These are phyloP conservation scores for Camponotus fellah DNA, from an alignment of 2,888 invertebrate species.

Conservation along the genomic window DNA sequence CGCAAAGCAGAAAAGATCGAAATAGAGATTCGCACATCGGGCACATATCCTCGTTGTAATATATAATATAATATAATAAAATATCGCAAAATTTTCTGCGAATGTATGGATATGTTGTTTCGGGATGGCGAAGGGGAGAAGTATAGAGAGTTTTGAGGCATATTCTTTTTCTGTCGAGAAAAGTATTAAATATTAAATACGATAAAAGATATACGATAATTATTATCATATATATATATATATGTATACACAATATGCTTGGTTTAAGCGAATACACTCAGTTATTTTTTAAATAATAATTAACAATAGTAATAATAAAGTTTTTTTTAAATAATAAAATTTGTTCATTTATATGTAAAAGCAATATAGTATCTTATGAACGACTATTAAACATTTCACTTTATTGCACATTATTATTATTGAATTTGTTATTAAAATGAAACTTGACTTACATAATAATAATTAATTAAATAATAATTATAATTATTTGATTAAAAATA, in stretches of 20 bases:
- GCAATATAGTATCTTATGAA: no score
- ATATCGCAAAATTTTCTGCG: slow-evolving; percentile 33
- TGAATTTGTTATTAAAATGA: no score
- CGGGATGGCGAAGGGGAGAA: slow-evolving; percentile 9
- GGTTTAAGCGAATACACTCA: no score
- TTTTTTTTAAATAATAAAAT: no score
- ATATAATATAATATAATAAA: slow-evolving; percentile 56
- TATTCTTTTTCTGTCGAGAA: slow-evolving; percentile 71
- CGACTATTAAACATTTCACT: no score
- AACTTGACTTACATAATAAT: no score
- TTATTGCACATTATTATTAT: no score
- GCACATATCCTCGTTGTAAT: slow-evolving; percentile 35
- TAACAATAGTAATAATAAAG: not conserved
- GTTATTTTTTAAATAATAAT: no score
- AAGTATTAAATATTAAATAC: slow-evolving; percentile 78
- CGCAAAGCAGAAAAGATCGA: slow-evolving; percentile 33
- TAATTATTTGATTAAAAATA: no score
- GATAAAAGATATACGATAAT: slow-evolving; percentile 61
- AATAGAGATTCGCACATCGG: slow-evolving; percentile 38
- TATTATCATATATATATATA: slow-evolving; percentile 40
- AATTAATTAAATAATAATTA: no score
- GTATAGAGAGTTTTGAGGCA: slow-evolving; percentile 66
- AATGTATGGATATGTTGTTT: slow-evolving; percentile 62
- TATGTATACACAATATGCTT: no score
- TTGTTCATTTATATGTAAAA: slow-evolving; percentile 6